A percentile compares a stretch with the other conserved stretches of the same genome.
These are phyloP conservation scores for Nothocercus nigrocapillus DNA, from an alignment of 2,113 vertebrate genomes.

Conservation along the genomic window DNA sequence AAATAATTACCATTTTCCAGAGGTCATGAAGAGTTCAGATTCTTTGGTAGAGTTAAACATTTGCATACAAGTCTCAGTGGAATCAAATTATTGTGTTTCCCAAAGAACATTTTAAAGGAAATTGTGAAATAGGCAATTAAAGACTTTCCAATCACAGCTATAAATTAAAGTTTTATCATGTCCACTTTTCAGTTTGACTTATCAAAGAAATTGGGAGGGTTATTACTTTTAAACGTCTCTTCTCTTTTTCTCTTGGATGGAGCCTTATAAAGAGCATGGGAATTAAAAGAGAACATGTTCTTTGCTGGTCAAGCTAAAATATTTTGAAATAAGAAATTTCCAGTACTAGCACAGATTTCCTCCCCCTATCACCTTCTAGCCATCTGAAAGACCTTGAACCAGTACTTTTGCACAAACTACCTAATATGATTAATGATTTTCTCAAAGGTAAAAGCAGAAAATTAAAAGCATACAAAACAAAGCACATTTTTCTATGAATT, in stretches of 20 bases:
- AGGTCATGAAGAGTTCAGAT: slow-evolving; percentile 26
- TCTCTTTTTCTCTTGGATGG: slow-evolving; percentile 5
- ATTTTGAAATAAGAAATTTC: background rate
- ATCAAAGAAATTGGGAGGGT: background rate
- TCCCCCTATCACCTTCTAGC: background rate
- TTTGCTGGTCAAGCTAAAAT: background rate
- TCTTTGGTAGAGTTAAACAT: slow-evolving; percentile 39
- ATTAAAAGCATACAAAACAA: background rate
- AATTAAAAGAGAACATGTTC: background rate
- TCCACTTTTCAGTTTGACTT: background rate
- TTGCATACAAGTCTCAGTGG: slow-evolving; percentile 18
- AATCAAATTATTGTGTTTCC: slow-evolving; percentile 24
- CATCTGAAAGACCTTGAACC: background rate
- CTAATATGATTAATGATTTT: background rate
- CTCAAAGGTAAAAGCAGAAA: background rate
- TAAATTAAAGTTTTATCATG: slow-evolving; percentile 32
- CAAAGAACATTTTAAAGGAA: slow-evolving; percentile 23
- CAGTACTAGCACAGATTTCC: background rate
- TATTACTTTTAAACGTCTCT: background rate
- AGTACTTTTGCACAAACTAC: background rate
- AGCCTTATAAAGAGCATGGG: background rate
- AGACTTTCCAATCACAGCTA: slow-evolving; percentile 12
- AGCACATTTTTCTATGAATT: background rate
- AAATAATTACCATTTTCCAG: slow-evolving; percentile 23
- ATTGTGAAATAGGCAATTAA: slow-evolving; percentile 43